Base-by-base conservation (phyloP, 1,140 invertebrate genomes). In the Maniola jurtina region DNA sequence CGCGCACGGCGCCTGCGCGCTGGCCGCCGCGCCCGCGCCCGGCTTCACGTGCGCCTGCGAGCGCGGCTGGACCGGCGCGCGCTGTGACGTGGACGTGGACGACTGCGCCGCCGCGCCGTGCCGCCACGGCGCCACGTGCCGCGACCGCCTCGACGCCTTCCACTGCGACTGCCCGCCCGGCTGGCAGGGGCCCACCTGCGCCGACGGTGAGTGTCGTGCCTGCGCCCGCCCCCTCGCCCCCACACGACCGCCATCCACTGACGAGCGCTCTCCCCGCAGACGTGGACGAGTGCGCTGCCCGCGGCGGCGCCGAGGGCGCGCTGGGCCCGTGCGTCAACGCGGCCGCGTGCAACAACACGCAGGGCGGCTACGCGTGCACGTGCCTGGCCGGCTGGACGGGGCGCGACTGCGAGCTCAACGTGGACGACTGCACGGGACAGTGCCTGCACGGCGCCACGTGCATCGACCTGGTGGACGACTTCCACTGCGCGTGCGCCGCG, bases 361-460 rank as follows among this genome's bases (percentile, higher is more conserved):
- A 94, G 3, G 97, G 97, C 0, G 95, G 96, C 61, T 98, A 97
- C 86, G 92, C 93, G 76, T 98, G 96, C 86, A 90, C 94, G 72
- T 95, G 96, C 86, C 91, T 94, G 45, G 93, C 94, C 57, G 97
- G 98, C 25, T 99, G 98, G 96, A 95, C 94, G 7, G 97, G 94
- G 15, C 95, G 96, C 83, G 95, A 96, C 73, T 99, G 97, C 90
- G 95, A 96, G 73, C 93, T 95, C 76, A 97, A 98, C 86, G 97
- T 98, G 80, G 94, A 97, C 85, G 96, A 96, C 83, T 99, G 98
- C 89, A 92, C 94, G 8, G 95, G 95, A 4, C 97, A 97, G 77
- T 98, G 97, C 88, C 92, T 95, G 70, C 95, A 98, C 89, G 96
- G 95, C 14, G 97, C 96, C 8, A 95, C 95, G 1, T 98, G 97